These are phyloP conservation scores for Brachionus calyciflorus DNA, from an alignment of 1,140 invertebrate species.

Conservation along the genomic window DNA sequence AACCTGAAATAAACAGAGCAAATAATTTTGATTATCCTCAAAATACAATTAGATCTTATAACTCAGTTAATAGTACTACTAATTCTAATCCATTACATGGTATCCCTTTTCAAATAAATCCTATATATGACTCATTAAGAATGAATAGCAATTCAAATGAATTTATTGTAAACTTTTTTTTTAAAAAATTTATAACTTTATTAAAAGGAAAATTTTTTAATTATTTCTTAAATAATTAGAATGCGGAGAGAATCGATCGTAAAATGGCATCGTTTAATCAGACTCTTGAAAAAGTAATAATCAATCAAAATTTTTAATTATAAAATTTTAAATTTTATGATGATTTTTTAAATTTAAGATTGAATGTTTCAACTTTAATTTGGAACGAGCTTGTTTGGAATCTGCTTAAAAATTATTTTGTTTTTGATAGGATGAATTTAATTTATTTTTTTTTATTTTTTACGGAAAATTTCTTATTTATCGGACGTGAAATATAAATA, in stretches of 20 bases:
- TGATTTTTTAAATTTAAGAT: neutral
- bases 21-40: neutral
- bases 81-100: conserved; percentile 27
- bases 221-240: neutral
- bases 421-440: neutral
- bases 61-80: neutral
- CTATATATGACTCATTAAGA: conserved; percentile 29
- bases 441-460: neutral
- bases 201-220: neutral
- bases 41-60: neutral
- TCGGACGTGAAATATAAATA: too few species aligned
- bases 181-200: too few species aligned
- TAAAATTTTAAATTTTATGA: neutral
- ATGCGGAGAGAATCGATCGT: conserved; percentile 3
- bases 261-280: neutral
- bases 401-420: neutral
- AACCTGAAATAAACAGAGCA: neutral
- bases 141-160: neutral
- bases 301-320: neutral
- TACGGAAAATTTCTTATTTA: too few species aligned
- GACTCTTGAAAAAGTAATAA: neutral
- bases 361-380: conserved; percentile 25
- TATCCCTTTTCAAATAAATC: conserved; percentile 40
- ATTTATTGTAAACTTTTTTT: neutral
- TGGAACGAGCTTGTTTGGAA: conserved; percentile 26